Evolutionary conservation across 2,888 invertebrate genomes (phyloP).

Genomic region (Acrocyrtus sp.): DNA sequence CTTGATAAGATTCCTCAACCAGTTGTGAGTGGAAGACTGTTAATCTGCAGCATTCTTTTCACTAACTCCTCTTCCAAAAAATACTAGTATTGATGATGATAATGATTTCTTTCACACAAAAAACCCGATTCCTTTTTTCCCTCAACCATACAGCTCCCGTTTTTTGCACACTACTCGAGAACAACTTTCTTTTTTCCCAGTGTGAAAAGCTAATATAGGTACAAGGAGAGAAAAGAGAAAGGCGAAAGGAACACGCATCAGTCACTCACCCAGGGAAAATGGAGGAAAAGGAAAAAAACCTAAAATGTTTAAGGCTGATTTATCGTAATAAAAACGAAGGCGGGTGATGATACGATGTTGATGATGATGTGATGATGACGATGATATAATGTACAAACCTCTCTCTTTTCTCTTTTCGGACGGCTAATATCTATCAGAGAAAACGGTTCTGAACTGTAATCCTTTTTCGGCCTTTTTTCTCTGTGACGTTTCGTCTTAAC

Average conservation of each 20-base stretch:
- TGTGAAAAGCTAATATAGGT: not conserved
- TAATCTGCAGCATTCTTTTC: no score
- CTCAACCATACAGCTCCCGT: no score
- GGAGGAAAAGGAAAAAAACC: slow-evolving; percentile 5
- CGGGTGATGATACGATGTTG: slow-evolving; percentile 4
- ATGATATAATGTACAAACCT: slow-evolving; percentile 10
- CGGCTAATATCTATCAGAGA: no score
- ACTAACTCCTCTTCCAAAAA: no score
- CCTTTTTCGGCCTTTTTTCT: no score
- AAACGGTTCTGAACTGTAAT: no score
- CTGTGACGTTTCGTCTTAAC: no score
- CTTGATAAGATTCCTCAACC: no score
- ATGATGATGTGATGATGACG: slow-evolving; percentile 30
- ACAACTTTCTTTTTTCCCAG: not conserved
- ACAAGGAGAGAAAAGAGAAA: not conserved
- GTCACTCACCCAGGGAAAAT: not conserved
- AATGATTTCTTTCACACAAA: not conserved
- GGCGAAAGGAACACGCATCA: slow-evolving; percentile 11
- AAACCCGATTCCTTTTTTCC: not conserved
- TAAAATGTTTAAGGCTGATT: not conserved
- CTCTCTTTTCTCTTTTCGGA: slow-evolving; percentile 6
- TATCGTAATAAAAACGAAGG: not conserved
- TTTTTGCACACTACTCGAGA: not conserved
- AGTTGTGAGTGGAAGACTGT: no score
- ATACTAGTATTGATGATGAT: slow-evolving; percentile 7